These are phyloP conservation scores for Polypedilum pembai DNA, from an alignment of 1,140 invertebrate genomes.

Conservation along the genomic window DNA sequence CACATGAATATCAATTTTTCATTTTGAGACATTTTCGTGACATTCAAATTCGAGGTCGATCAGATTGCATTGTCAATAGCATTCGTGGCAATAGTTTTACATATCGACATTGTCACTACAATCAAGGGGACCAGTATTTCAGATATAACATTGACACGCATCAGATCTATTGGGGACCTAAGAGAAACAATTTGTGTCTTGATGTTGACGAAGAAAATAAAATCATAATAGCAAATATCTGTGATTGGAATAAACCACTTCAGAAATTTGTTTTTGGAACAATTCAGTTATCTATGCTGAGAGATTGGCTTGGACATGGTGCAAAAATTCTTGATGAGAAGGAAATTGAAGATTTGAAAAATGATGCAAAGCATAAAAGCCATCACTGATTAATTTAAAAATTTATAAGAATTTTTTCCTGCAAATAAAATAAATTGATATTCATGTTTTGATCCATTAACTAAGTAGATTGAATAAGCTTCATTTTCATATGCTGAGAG, in stretches of 20 bases:
- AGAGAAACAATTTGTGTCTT: slow-evolving; percentile 7
- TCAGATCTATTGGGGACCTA: neutral
- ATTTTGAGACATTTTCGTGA: neutral
- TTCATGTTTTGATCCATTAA: no score
- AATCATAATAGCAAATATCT: neutral
- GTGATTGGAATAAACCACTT: neutral
- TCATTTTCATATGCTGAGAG: no score
- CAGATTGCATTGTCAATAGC: neutral
- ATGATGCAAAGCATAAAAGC: neutral
- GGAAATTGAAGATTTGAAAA: neutral
- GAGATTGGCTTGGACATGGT: neutral
- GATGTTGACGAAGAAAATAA: neutral
- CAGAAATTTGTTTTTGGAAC: slow-evolving; percentile 1
- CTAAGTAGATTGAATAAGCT: no score
- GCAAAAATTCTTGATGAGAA: neutral
- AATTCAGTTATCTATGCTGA: neutral
- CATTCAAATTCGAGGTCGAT: neutral
- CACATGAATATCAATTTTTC: slow-evolving; percentile 10
- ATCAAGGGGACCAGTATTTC: neutral
- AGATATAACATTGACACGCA: neutral
- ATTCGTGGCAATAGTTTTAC: neutral
- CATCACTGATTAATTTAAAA: no score
- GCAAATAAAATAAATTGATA: no score
- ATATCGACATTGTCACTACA: neutral
- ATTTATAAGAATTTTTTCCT: no score